Evolutionary conservation across 2,797 vertebrate genomes (phyloP).

Genomic region (Sebastes trivittatus): DNA sequence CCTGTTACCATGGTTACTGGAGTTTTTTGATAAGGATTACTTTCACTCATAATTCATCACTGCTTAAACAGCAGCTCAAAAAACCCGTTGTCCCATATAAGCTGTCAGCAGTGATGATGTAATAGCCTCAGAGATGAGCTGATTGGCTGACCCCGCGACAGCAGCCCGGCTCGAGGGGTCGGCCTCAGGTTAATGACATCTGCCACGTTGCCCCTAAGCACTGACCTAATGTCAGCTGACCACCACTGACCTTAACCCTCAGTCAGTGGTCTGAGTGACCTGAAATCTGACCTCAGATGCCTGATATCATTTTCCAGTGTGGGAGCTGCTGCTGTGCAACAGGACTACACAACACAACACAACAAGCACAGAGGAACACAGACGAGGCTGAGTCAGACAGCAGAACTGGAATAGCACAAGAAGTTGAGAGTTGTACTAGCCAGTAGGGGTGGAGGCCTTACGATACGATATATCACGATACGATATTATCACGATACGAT

Average conservation of each 20-base stretch:
- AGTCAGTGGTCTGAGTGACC: slow-evolving; percentile 6
- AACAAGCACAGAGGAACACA: not conserved
- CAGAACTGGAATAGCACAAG: not conserved
- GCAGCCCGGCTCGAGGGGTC: slow-evolving; percentile 54
- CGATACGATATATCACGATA: no score
- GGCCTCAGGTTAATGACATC: slow-evolving; percentile 63
- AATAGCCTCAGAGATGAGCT: slow-evolving; percentile 39
- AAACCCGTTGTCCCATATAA: not conserved
- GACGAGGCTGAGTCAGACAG: not conserved
- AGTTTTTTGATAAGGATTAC: not conserved
- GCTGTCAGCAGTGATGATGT: slow-evolving; percentile 48
- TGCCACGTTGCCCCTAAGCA: slow-evolving; percentile 42
- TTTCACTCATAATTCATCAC: slow-evolving; percentile 23
- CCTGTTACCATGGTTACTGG: slow-evolving; percentile 16
- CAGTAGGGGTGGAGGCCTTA: rapidly evolving
- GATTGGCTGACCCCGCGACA: slow-evolving; percentile 61
- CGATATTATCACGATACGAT: no score
- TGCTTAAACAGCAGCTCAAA: slow-evolving; percentile 5
- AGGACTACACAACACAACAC: slow-evolving; percentile 8
- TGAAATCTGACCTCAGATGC: slow-evolving; percentile 44
- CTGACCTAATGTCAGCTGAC: slow-evolving; percentile 62
- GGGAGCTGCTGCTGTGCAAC: slow-evolving; percentile 1
- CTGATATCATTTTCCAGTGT: slow-evolving; percentile 21
- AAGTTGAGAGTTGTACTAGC: not conserved
- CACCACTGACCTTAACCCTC: slow-evolving; percentile 46